These are phyloP conservation scores for Cancer borealis DNA, from an alignment of 2,888 invertebrate genomes.

Conservation along the genomic window DNA sequence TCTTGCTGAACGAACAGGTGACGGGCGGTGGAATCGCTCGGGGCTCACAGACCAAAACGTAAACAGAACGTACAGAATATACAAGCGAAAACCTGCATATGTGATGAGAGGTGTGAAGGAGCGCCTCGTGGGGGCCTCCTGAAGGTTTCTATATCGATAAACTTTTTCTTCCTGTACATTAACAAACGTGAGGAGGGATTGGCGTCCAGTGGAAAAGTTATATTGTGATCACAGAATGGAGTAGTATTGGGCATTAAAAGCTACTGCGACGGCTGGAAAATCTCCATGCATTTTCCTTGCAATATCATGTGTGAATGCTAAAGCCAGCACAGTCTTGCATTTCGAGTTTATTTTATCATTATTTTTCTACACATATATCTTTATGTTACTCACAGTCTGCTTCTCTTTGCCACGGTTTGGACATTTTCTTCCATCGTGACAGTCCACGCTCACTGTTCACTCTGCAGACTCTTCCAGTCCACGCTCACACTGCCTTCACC, in stretches of 20 bases:
- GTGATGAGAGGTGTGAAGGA: not conserved
- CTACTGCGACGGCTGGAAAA: constrained; percentile 70
- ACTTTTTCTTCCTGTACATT: constrained; percentile 70
- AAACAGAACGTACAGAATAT: constrained; percentile 66
- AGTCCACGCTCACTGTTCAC: constrained; percentile 22
- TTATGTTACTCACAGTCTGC: constrained; percentile 32
- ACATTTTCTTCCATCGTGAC: constrained; percentile 7
- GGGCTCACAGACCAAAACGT: constrained; percentile 67
- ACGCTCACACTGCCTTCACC: not conserved
- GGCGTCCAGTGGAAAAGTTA: constrained; percentile 63
- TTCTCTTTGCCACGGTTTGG: not conserved
- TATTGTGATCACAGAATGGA: constrained; percentile 72
- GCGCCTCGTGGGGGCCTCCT: constrained; percentile 24
- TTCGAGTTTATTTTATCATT: not conserved
- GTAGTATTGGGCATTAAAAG: constrained; percentile 60
- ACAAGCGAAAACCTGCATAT: constrained; percentile 66
- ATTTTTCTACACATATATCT: constrained; percentile 6
- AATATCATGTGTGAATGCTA: constrained; percentile 27
- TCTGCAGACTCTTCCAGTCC: not conserved
- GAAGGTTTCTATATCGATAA: constrained; percentile 66
- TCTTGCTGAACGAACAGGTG: not conserved
- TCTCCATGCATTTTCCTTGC: constrained; percentile 58
- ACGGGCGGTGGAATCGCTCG: constrained; percentile 26
- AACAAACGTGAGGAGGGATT: constrained; percentile 73
- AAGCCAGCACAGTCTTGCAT: constrained; percentile 27